Evolutionary conservation across 2,797 vertebrate species (phyloP), one percentile per base, ranked within the genome.

Genomic region (Chelonia mydas): DNA sequence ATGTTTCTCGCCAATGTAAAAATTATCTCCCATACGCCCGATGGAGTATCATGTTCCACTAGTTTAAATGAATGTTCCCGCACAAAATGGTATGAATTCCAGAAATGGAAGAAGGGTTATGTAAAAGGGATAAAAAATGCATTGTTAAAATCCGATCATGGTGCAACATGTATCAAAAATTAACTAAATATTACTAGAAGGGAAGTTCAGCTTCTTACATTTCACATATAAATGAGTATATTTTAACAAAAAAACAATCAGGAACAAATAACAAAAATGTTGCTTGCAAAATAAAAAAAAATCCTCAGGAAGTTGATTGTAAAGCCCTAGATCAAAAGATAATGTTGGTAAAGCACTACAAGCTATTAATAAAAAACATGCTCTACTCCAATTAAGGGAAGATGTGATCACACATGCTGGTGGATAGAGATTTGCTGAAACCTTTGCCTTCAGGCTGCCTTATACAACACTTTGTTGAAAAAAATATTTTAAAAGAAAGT

Each of bases 321-420:
- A 95, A 95, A 95, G 57, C n/a, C 49, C 50, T 37, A 85, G 78
- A 93, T 96, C 65, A 90, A 84, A 92, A 93, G 72, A 72, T 72
- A 90, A 55, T 21, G 11, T 2, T 11, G 25, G 53, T 87, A 80
- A 65, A 96, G 23, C 10, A 16, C 3, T 0, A 0, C 12, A 93
- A 13, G 6, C 11, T 91, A 91, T 85, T 89, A 94, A 88, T 27
- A 80, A 94, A 79, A 90, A 74, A 61, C 50, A 84, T 89, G 5
- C 33, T 57, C 61, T 79, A 41, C 85, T 95, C 88, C 82, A 95
- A 77, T 90, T 96, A 94, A 91, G 94, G 27, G 13, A 83, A 94
- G 90, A 28, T 12, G 55, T 76, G 84, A 81, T 86, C 84, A 25
- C 41, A 81, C 33, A 2, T 6, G 2, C 19, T 2, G 7, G 21